Evolutionary conservation across 2,797 vertebrate genomes (phyloP).

Genomic region (Champsocephalus esox): DNA sequence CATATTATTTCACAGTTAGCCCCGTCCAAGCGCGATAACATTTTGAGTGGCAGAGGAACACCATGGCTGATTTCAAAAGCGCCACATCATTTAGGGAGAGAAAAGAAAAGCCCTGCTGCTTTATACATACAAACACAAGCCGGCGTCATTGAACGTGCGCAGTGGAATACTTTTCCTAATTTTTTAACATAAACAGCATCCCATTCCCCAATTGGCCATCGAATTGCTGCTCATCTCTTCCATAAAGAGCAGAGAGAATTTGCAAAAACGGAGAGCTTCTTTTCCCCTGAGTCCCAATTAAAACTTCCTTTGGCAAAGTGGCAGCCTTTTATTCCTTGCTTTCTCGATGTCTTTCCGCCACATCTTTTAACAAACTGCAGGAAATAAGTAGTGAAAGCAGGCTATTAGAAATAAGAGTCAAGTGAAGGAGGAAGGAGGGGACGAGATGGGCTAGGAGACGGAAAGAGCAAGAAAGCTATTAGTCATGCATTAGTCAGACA

Average conservation of each 20-base stretch:
- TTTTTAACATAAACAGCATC: slow-evolving; percentile 65
- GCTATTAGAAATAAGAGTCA: slow-evolving; percentile 74
- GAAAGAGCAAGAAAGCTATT: slow-evolving; percentile 80
- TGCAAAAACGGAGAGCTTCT: slow-evolving; percentile 62
- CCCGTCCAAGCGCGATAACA: slow-evolving; percentile 37
- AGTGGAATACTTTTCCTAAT: slow-evolving; percentile 43
- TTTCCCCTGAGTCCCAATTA: slow-evolving; percentile 86
- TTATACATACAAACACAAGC: slow-evolving; percentile 67
- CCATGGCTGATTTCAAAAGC: slow-evolving; percentile 47
- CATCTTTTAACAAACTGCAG: slow-evolving; percentile 75
- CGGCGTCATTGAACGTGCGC: slow-evolving; percentile 35
- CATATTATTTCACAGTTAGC: slow-evolving; percentile 46
- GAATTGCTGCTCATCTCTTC: slow-evolving; percentile 68
- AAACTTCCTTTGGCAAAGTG: slow-evolving; percentile 83
- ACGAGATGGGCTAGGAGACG: slow-evolving; percentile 58
- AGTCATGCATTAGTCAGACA: slow-evolving; percentile 83
- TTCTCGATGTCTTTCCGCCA: slow-evolving; percentile 46
- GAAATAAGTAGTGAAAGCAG: slow-evolving; percentile 64
- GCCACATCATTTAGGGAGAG: slow-evolving; percentile 38
- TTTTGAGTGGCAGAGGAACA: slow-evolving; percentile 55
- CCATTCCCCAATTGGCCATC: slow-evolving; percentile 68
- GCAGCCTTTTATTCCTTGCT: slow-evolving; percentile 72
- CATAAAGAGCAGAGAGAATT: slow-evolving; percentile 80
- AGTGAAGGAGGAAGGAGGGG: slow-evolving; percentile 52
- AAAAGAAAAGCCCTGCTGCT: slow-evolving; percentile 47